Percentiles rank a stretch among this genome's conserved stretches.
These are phyloP conservation scores for Oreotragus oreotragus DNA, from an alignment of 2,113 vertebrate genomes.

Conservation along the genomic window DNA sequence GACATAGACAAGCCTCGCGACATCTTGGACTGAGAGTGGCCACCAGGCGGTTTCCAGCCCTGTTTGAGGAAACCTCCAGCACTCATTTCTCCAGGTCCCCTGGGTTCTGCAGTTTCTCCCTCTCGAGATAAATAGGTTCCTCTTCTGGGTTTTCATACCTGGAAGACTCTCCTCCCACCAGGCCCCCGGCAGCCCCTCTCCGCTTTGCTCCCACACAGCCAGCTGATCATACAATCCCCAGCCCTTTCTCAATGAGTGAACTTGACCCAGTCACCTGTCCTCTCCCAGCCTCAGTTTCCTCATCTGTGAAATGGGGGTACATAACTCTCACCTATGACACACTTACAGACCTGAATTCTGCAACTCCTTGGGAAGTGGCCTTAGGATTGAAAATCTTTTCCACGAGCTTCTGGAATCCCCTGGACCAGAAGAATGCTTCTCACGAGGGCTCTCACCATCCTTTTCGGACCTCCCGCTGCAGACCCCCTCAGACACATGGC, in stretches of 20 bases:
- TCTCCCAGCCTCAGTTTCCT: neutral
- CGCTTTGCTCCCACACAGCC: neutral
- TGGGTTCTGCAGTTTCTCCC: neutral
- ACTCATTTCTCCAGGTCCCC: rapidly evolving
- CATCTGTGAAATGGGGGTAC: neutral
- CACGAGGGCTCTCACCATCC: rapidly evolving
- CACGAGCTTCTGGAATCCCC: neutral
- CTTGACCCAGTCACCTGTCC: neutral
- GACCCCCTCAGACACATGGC: rapidly evolving
- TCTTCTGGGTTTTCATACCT: neutral
- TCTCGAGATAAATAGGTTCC: neutral
- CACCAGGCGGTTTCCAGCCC: neutral
- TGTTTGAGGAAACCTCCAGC: neutral
- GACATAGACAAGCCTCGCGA: neutral
- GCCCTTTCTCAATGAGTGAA: neutral
- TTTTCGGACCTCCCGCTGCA: neutral
- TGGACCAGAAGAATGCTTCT: neutral
- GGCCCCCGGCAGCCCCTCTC: neutral
- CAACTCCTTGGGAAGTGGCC: no score
- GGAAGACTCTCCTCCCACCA: neutral
- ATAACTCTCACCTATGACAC: neutral
- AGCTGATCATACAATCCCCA: neutral
- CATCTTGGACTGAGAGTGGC: rapidly evolving
- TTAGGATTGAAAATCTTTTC: neutral
- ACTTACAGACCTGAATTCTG: neutral